Conservation (phyloP, 2,888 invertebrate species). For the Caenorhabditis japonica region DNA sequence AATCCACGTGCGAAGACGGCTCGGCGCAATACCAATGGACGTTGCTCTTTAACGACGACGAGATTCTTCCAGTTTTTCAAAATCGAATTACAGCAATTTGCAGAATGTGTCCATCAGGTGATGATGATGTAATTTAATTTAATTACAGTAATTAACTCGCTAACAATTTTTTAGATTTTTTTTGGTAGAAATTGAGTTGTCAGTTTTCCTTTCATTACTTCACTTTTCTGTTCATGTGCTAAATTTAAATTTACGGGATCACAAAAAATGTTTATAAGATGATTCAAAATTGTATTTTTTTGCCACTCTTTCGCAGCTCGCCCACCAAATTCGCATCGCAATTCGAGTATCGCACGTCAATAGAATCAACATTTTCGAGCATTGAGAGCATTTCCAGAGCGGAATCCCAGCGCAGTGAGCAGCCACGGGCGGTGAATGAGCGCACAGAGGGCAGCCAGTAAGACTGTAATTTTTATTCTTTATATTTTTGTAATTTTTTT, state of each 20-base stretch:
- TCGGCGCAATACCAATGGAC: slow-evolving; percentile 66
- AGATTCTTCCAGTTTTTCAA: slow-evolving; percentile 60
- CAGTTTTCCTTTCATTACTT: no score
- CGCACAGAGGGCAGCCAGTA: slow-evolving; percentile 23
- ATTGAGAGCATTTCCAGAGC: slow-evolving; percentile 19
- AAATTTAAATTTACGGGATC: no score
- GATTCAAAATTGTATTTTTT: background rate
- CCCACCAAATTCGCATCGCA: slow-evolving; percentile 7
- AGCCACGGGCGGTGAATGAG: slow-evolving; percentile 11
- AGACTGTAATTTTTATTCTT: slow-evolving; percentile 10
- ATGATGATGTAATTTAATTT: slow-evolving; percentile 28
- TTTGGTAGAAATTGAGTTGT: background rate
- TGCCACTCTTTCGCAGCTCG: slow-evolving; percentile 1
- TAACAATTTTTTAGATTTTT: no score
- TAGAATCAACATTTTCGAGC: background rate
- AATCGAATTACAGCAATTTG: slow-evolving; percentile 61
- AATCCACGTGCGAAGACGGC: slow-evolving; percentile 65
- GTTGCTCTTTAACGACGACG: slow-evolving; percentile 58
- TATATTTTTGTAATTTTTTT: background rate
- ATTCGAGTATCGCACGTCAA: slow-evolving; percentile 21
- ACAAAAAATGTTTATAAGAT: background rate
- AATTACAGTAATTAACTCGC: background rate
- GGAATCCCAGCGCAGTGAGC: slow-evolving; percentile 17
- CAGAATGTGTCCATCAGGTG: slow-evolving; percentile 33
- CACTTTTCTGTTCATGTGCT: no score